Base-by-base conservation (phyloP, 92 coral and sea anemone genomes). In the Palythoa grandiflora region DNA sequence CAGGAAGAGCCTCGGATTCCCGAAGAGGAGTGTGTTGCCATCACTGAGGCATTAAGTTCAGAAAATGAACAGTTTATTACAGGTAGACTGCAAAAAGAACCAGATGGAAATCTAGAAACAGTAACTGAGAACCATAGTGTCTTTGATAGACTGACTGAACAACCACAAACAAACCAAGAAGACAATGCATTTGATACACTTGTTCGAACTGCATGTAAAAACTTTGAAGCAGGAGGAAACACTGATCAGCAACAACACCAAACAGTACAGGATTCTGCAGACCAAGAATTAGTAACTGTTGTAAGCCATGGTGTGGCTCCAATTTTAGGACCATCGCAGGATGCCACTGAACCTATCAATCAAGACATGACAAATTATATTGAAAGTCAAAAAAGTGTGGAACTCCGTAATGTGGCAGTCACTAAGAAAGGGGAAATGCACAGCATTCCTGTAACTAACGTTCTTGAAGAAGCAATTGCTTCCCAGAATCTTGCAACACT, bases 121-220 rank as follows among this genome's bases (percentile, higher is more conserved):
- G 73, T 17, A 44, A 81, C 6, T n/a, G 86, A 65, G 40, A 53
- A 66, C 75, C 86, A 53, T 40, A 87, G 83, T 17, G 53, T 54
- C 21, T 84, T 84, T 71, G 88, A 53, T 44, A 84, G 71, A 65
- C 60, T 81, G 21, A 9, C 75, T 21, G 50, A 55, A 19, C 75
- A 81, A 10, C 16, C 86, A 12, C 91, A 75, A 50, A 28, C 78
- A 1, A 84, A 38, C 48, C 38, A 84, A 11, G 80, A 65, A 35
- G 89, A 74, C 73, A 84, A 61, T 54, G 81, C 96, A 13, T 71
- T 95, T 28, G 98, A 93, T 57, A 95, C 94, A 5, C 91, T 95
- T 17, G 98, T 95, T 0, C 98, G 91, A 40, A 95, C 98, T 47
- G 98, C 98, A 15, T 93, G 96, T 68, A 91, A 91, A 88, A 92